Evolutionary conservation across 2,888 invertebrate genomes (phyloP).

Genomic region (Drosophila mayaguana): DNA sequence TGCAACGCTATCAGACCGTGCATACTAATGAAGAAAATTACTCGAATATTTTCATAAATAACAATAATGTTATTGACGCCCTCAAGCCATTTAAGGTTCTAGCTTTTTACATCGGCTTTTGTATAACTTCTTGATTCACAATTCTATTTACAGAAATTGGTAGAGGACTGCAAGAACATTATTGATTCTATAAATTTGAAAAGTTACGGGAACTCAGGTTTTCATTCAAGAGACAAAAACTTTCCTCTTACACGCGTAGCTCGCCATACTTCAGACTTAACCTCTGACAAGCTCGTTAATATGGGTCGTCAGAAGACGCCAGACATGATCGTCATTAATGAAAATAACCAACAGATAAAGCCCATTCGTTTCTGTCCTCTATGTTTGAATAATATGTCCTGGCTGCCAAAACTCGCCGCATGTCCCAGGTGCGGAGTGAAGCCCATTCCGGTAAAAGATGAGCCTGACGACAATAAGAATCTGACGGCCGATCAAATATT

Average conservation of each 20-base stretch:
- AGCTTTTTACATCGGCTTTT: not conserved
- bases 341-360: constrained; percentile 31
- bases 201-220: not conserved
- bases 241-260: not conserved
- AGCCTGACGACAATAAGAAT: constrained; percentile 66
- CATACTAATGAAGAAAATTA: constrained; percentile 44
- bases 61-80: not conserved
- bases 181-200: constrained; percentile 4
- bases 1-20: constrained; percentile 67
- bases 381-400: constrained; percentile 80
- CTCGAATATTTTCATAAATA: not conserved
- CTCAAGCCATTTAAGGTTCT: constrained; percentile 2
- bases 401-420: constrained; percentile 85
- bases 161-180: constrained; percentile 44
- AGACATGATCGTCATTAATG: not conserved
- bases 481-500: constrained; percentile 77
- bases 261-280: not conserved
- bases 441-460: constrained; percentile 67
- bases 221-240: not conserved
- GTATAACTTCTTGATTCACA: not conserved
- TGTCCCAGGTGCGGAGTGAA: constrained; percentile 82
- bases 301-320: not conserved
- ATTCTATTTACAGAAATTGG: constrained; percentile 47
- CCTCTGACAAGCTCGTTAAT: not conserved
- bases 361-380: constrained; percentile 75